phyloP scores from a whole-genome alignment of 2,113 vertebrate species.

The Epinephelus lanceolatus region DNA sequence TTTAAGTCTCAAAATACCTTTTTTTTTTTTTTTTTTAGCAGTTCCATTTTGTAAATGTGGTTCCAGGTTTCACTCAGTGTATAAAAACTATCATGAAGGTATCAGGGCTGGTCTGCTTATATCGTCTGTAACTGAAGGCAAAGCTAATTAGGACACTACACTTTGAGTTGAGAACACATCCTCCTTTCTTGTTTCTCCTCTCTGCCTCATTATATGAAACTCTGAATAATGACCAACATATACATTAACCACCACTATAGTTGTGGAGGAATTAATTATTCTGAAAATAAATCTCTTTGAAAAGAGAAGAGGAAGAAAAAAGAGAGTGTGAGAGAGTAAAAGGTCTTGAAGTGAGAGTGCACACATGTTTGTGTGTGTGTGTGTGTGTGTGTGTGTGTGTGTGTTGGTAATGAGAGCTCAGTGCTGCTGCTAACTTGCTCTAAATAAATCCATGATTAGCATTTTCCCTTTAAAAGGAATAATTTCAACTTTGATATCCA shows the following conservation, averaged over 20 bases:
- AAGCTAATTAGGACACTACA: constrained; percentile 56
- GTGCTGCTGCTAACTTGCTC: constrained; percentile 61
- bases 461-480: constrained; percentile 78
- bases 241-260: constrained; percentile 64
- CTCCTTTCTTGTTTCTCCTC: constrained; percentile 47
- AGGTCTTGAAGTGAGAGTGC: constrained; percentile 54
- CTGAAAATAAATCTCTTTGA: constrained; percentile 65
- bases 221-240: constrained; percentile 68
- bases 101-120: constrained; percentile 29
- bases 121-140: constrained; percentile 59
- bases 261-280: constrained; percentile 65
- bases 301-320: constrained; percentile 36
- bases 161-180: constrained; percentile 47
- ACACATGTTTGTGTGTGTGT: neutral
- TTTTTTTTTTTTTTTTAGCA: neutral
- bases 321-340: constrained; percentile 80
- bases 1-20: neutral
- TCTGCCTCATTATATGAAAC: constrained; percentile 63
- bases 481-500: constrained; percentile 80
- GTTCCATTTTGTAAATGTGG: neutral
- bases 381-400: constrained; percentile 31
- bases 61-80: neutral
- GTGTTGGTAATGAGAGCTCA: constrained; percentile 62
- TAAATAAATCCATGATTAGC: constrained; percentile 78
- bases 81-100: neutral